These are phyloP conservation scores for Drosophila mauritiana DNA, from an alignment of 1,140 invertebrate genomes.

Conservation along the genomic window DNA sequence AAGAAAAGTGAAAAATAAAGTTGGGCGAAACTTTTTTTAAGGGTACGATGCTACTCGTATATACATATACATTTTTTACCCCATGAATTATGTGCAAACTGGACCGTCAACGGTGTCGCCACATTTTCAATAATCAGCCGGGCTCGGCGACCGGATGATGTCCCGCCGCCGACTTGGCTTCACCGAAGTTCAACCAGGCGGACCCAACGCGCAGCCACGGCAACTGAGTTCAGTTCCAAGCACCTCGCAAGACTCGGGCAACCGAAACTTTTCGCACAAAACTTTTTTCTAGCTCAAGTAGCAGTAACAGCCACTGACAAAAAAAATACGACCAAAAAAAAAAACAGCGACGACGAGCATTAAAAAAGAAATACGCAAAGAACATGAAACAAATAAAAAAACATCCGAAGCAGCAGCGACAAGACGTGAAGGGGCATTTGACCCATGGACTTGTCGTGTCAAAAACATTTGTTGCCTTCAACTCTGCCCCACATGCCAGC, in stretches of 20 bases:
- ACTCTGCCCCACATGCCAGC: constrained; percentile 51
- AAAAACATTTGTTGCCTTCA: constrained; percentile 77
- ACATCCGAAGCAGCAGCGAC: neutral
- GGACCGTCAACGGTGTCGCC: constrained; percentile 71
- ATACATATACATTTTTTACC: constrained; percentile 7
- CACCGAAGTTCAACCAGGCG: constrained; percentile 68
- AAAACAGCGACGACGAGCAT: neutral
- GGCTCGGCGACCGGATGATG: constrained; percentile 25
- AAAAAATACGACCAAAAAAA: constrained; percentile 14
- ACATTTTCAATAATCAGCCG: constrained; percentile 80
- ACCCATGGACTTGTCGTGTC: constrained; percentile 77
- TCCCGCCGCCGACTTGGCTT: constrained; percentile 51
- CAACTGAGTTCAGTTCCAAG: constrained; percentile 21
- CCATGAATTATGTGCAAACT: constrained; percentile 75
- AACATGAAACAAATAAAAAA: constrained; percentile 30
- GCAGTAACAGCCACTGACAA: constrained; percentile 39
- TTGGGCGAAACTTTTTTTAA: constrained; percentile 24
- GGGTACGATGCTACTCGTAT: constrained; percentile 1
- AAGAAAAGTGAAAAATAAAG: constrained; percentile 61
- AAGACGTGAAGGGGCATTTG: constrained; percentile 44
- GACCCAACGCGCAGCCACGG: constrained; percentile 39
- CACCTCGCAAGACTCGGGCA: constrained; percentile 38
- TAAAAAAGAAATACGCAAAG: constrained; percentile 29
- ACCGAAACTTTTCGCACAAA: constrained; percentile 56
- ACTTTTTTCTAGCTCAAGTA: constrained; percentile 65